phyloP scores from a whole-genome alignment of 2,113 vertebrate species.

The Nycticorax nycticorax region DNA sequence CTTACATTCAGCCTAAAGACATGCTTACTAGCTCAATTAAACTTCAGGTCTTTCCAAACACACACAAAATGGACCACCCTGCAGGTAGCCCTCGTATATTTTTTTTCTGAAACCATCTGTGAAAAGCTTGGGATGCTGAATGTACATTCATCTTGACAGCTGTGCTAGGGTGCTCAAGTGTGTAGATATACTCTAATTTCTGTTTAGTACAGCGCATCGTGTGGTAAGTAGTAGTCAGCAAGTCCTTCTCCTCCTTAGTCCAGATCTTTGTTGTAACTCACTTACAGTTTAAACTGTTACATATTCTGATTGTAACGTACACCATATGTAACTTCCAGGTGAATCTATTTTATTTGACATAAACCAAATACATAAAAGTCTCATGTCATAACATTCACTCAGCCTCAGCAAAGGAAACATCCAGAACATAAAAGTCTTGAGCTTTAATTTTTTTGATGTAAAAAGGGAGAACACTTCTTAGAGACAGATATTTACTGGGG shows the following conservation, averaged over 20 bases:
- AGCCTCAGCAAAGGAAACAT: not conserved
- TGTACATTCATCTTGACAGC: not conserved
- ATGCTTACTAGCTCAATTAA: not conserved
- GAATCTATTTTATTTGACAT: not conserved
- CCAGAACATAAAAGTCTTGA: not conserved
- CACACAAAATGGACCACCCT: not conserved
- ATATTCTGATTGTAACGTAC: not conserved
- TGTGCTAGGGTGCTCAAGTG: not conserved
- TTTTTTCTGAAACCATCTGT: conserved; percentile 1
- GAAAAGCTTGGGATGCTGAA: not conserved
- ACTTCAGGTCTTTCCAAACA: not conserved
- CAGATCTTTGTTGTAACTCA: not conserved
- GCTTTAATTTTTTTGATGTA: not conserved
- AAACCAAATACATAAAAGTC: not conserved
- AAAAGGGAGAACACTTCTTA: not conserved
- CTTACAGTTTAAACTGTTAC: not conserved
- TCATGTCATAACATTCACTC: not conserved
- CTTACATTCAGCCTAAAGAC: not conserved
- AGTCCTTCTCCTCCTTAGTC: not conserved
- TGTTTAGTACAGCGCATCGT: not conserved
- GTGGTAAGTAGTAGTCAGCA: not conserved
- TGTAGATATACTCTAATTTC: not conserved
- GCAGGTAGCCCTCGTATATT: not conserved
- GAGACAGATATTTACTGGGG: not conserved
- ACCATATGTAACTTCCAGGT: not conserved